phyloP scores from a whole-genome alignment of 2,113 vertebrate genomes.

The Prunella fulvescens region DNA sequence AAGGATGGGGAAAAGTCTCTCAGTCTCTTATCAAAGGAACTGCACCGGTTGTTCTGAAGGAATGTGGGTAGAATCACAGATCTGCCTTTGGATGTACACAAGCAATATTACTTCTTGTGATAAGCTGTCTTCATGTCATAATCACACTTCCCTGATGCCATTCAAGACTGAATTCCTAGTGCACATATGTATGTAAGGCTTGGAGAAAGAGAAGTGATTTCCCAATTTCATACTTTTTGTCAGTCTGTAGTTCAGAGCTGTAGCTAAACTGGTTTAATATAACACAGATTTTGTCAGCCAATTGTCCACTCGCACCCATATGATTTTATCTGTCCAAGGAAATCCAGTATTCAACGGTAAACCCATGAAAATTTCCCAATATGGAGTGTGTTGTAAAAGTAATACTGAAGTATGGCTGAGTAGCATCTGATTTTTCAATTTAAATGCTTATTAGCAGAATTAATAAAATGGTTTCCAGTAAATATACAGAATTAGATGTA shows the following conservation, averaged over 20 bases:
- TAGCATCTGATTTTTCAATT: neutral
- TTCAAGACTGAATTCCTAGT: neutral
- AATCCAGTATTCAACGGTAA: conserved; percentile 37
- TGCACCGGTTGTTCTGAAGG: neutral
- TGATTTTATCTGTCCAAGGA: conserved; percentile 67
- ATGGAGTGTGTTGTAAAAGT: neutral
- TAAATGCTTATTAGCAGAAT: neutral
- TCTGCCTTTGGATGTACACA: neutral
- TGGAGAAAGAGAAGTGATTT: neutral
- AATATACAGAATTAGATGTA: neutral
- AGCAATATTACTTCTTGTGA: neutral
- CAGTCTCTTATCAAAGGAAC: neutral
- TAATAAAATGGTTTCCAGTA: neutral
- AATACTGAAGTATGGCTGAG: neutral
- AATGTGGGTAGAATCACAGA: neutral
- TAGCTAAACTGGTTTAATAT: conserved; percentile 7
- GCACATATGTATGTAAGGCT: neutral
- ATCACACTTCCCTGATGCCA: neutral
- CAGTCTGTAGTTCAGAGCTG: neutral
- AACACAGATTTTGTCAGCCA: conserved; percentile 53
- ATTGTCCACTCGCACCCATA: conserved; percentile 29
- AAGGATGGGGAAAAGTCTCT: neutral
- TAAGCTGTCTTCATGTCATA: neutral
- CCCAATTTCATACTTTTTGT: neutral
- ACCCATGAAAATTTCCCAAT: neutral